Percentiles rank a stretch among this genome's conserved stretches.
Conservation (phyloP, 2,888 invertebrate species). For the Synanthedon formicaeformis region DNA sequence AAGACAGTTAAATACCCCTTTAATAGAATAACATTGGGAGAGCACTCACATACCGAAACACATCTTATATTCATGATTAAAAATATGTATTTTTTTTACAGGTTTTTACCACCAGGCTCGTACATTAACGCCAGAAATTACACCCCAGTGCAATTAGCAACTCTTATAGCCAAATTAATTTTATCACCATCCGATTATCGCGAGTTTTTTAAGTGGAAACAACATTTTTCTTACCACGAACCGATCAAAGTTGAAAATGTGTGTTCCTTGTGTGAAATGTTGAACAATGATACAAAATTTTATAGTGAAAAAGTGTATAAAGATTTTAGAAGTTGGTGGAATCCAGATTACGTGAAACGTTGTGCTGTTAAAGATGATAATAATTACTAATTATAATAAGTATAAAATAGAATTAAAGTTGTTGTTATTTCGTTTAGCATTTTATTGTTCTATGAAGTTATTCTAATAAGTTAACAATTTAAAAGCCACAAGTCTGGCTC, state of each 20-base stretch:
- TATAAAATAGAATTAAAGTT: neutral
- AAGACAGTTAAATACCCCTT: too few species aligned
- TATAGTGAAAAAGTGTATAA: constrained; percentile 20
- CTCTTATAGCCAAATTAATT: constrained; percentile 27
- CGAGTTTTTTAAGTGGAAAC: constrained; percentile 39
- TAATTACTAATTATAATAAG: neutral
- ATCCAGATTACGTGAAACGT: constrained; percentile 19
- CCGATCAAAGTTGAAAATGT: constrained; percentile 25
- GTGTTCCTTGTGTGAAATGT: constrained; percentile 36
- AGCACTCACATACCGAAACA: too few species aligned
- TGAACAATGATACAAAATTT: constrained; percentile 24
- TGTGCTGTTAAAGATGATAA: neutral
- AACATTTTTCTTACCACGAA: constrained; percentile 26
- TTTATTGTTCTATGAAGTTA: neutral
- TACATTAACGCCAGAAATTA: constrained; percentile 34
- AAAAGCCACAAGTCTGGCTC: neutral
- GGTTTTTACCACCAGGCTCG: constrained; percentile 52
- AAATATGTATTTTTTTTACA: constrained; percentile 15
- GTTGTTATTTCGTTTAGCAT: neutral
- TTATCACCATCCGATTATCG: constrained; percentile 25
- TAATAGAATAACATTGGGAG: too few species aligned
- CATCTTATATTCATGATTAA: too few species aligned
- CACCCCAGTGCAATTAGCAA: constrained; percentile 23
- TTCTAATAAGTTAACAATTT: neutral
- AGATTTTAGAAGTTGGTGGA: constrained; percentile 44